phyloP scores from a whole-genome alignment of 2,113 vertebrate genomes.

The Leptodactylus fuscus region DNA sequence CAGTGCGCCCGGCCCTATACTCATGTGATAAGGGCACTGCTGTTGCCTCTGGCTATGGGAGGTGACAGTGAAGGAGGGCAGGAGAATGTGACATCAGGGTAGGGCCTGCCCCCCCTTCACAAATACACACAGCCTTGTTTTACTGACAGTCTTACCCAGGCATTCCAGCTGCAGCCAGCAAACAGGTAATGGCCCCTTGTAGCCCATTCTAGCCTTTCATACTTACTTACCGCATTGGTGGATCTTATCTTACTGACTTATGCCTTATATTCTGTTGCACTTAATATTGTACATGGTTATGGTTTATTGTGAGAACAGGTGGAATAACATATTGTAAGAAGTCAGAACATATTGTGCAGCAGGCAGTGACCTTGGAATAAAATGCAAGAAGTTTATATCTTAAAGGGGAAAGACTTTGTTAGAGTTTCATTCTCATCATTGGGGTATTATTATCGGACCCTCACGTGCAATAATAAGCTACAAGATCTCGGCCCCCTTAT shows the following conservation, averaged over 20 bases:
- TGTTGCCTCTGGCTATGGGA: slow-evolving; percentile 48
- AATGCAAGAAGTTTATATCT: background rate
- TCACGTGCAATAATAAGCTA: background rate
- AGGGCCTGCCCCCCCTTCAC: slow-evolving; percentile 15
- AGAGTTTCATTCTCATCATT: too few species aligned
- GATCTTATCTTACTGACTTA: too few species aligned
- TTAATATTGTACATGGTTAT: too few species aligned
- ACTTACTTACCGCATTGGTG: too few species aligned
- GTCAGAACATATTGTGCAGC: background rate
- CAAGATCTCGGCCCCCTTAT: background rate
- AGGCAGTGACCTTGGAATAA: background rate
- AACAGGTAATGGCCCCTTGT: slow-evolving; percentile 37
- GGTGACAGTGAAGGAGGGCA: background rate
- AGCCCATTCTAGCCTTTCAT: background rate
- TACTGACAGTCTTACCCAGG: background rate
- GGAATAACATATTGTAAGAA: background rate
- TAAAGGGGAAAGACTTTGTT: background rate
- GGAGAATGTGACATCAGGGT: slow-evolving; percentile 44
- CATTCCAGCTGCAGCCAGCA: slow-evolving; percentile 32
- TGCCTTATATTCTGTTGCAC: too few species aligned
- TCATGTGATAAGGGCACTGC: slow-evolving; percentile 52
- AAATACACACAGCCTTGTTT: slow-evolving; percentile 24
- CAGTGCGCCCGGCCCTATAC: slow-evolving; percentile 27
- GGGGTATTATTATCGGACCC: too few species aligned
- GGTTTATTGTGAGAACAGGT: background rate